Evolutionary conservation across 2,888 invertebrate genomes (phyloP).

Genomic region (Anthophora plumipes): DNA sequence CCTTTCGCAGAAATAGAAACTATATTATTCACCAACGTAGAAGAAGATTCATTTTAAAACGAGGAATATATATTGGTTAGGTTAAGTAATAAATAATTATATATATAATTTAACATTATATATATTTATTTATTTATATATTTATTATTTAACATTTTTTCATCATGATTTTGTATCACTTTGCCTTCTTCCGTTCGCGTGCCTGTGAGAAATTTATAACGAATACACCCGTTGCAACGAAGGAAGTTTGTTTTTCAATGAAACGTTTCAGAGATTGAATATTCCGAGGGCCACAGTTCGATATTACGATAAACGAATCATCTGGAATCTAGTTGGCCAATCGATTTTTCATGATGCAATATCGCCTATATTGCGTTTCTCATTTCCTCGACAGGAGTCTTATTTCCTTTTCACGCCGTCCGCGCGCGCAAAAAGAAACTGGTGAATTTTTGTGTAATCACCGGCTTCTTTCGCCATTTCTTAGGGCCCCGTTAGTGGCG

Average conservation of each 20-base stretch:
- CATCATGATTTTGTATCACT: too few relatives aligned
- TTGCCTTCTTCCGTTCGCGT: too few relatives aligned
- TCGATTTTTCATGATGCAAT: slow-evolving; percentile 42
- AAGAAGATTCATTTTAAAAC: not conserved
- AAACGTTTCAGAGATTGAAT: not conserved
- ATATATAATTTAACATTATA: too few relatives aligned
- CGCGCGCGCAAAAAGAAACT: slow-evolving; percentile 4
- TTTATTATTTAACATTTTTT: too few relatives aligned
- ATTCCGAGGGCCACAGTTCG: not conserved
- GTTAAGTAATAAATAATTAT: too few relatives aligned
- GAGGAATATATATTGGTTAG: too few relatives aligned
- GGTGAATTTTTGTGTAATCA: slow-evolving; percentile 41
- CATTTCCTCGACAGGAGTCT: slow-evolving; percentile 36
- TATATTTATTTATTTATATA: too few relatives aligned
- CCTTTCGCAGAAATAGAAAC: not conserved
- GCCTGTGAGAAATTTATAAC: not conserved
- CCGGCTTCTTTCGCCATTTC: slow-evolving; percentile 14
- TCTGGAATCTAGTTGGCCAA: slow-evolving; percentile 18
- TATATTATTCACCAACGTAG: not conserved
- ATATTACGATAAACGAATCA: slow-evolving; percentile 29
- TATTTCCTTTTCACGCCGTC: slow-evolving; percentile 35
- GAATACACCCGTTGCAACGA: too few relatives aligned
- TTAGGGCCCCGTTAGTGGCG: not conserved
- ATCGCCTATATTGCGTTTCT: slow-evolving; percentile 27
- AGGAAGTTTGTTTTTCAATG: too few relatives aligned